A percentile compares a stretch with the other conserved stretches of the same genome.
Conservation (phyloP, 2,797 vertebrate genomes). For the Cephalopachus bancanus region DNA sequence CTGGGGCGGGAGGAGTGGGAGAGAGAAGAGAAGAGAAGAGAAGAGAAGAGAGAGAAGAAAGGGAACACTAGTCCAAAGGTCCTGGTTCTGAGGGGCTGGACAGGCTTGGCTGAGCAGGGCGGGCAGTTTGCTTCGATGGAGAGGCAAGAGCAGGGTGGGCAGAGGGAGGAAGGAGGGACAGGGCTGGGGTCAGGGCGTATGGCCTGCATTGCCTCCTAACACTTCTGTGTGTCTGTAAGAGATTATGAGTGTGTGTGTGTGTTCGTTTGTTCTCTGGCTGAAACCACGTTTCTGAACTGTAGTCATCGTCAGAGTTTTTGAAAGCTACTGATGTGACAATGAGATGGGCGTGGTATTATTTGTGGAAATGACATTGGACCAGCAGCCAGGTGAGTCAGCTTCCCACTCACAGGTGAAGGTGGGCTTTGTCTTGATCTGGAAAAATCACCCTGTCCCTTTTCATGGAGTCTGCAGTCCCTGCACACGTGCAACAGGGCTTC, state of each 20-base stretch:
- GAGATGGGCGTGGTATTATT: background rate
- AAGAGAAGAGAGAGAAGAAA: background rate
- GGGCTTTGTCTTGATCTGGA: background rate
- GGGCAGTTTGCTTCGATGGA: background rate
- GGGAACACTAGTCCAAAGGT: background rate
- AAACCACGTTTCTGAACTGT: background rate
- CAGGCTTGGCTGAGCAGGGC: background rate
- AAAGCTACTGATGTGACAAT: background rate
- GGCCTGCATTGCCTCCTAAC: background rate
- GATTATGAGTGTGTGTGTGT: background rate
- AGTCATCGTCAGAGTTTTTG: background rate
- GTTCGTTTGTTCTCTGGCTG: background rate
- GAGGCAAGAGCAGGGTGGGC: background rate
- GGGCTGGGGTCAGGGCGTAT: background rate
- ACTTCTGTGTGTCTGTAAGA: background rate
- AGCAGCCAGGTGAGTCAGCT: background rate
- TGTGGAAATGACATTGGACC: background rate
- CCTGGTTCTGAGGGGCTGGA: background rate
- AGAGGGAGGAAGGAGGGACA: background rate
- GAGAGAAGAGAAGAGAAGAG: too few species aligned
- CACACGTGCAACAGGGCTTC: background rate
- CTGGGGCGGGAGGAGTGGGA: background rate
- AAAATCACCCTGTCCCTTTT: conserved; percentile 20
- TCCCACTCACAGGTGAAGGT: background rate
- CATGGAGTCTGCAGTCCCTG: background rate